These are phyloP conservation scores for Drosophila ironensis DNA, from an alignment of 1,140 invertebrate species.

Conservation along the genomic window DNA sequence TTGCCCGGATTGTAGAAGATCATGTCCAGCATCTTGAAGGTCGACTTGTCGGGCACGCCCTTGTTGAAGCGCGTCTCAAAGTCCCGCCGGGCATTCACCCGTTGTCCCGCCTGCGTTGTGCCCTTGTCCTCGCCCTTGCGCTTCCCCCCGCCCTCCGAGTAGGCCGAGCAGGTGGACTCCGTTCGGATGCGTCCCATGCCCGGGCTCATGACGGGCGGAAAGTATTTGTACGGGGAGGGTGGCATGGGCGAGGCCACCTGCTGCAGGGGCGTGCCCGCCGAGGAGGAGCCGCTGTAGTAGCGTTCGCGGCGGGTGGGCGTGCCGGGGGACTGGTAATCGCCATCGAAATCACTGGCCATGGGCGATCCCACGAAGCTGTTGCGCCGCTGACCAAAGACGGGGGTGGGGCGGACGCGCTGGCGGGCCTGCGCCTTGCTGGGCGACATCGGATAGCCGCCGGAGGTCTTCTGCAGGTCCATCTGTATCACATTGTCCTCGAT, in stretches of 20 bases:
- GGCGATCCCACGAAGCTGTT: conserved; percentile 81
- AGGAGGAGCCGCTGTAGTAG: conserved; percentile 63
- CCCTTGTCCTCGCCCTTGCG: conserved; percentile 52
- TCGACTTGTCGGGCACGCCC: conserved; percentile 85
- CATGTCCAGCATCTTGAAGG: conserved; percentile 94
- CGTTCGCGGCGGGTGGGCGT: conserved; percentile 67
- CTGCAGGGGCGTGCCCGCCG: conserved; percentile 42
- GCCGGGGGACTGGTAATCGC: conserved; percentile 75
- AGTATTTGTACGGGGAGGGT: conserved; percentile 46
- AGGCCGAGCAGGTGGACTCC: conserved; percentile 82
- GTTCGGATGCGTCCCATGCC: conserved; percentile 76
- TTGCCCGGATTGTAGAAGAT: conserved; percentile 93
- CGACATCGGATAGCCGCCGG: conserved; percentile 60
- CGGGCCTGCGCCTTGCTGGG: conserved; percentile 59
- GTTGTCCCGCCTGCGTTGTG: conserved; percentile 50
- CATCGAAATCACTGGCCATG: conserved; percentile 51
- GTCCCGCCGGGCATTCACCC: conserved; percentile 82
- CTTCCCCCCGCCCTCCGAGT: conserved; percentile 64
- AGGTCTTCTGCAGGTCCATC: conserved; percentile 68
- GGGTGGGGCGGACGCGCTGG: conserved; percentile 59
- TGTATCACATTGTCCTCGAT: conserved; percentile 77
- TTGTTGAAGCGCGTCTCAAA: conserved; percentile 84
- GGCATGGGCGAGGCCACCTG: conserved; percentile 45
- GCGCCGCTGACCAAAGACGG: conserved; percentile 78
- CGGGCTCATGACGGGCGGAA: conserved; percentile 53